phyloP scores from a whole-genome alignment of 2,797 vertebrate genomes.

The Melanotaenia trifasciata region DNA sequence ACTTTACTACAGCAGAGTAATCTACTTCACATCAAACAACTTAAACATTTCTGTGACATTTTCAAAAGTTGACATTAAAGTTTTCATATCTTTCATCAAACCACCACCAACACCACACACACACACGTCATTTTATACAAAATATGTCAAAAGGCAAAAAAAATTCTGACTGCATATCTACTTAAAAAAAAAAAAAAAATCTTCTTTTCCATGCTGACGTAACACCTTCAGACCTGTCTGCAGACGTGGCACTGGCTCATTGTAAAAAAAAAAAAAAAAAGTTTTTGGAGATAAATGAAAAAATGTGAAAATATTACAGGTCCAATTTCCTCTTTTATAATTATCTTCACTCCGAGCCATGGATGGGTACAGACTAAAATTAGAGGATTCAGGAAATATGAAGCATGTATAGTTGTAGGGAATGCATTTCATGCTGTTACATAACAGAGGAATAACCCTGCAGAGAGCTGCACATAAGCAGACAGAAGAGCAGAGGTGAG shows the following conservation, averaged over 20 bases:
- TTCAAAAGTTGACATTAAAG: slow-evolving; percentile 5
- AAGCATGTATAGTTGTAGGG: slow-evolving; percentile 41
- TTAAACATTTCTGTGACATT: slow-evolving; percentile 35
- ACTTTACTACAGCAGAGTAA: slow-evolving; percentile 17
- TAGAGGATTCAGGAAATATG: slow-evolving; percentile 42
- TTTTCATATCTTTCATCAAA: slow-evolving; percentile 49
- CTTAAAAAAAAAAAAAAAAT: not conserved
- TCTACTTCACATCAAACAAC: slow-evolving; percentile 26
- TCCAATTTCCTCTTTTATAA: slow-evolving; percentile 46
- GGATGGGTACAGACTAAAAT: slow-evolving; percentile 23
- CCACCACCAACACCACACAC: slow-evolving; percentile 57
- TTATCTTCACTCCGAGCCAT: slow-evolving; percentile 23
- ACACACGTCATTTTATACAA: slow-evolving; percentile 39
- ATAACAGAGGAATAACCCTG: slow-evolving; percentile 40
- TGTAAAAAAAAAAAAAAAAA: slow-evolving; percentile 41
- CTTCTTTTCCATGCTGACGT: slow-evolving; percentile 1
- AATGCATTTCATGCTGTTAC: slow-evolving; percentile 48
- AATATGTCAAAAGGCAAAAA: slow-evolving; percentile 32
- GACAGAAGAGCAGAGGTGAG: slow-evolving; percentile 17
- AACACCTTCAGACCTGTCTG: slow-evolving; percentile 16
- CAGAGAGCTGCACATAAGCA: slow-evolving; percentile 15
- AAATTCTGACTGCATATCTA: slow-evolving; percentile 16
- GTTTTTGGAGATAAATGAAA: slow-evolving; percentile 24
- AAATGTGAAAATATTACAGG: slow-evolving; percentile 40
- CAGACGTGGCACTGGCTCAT: slow-evolving; percentile 36